phyloP scores from a whole-genome alignment of 1,140 invertebrate genomes.

The Lysiphlebus fabarum region DNA sequence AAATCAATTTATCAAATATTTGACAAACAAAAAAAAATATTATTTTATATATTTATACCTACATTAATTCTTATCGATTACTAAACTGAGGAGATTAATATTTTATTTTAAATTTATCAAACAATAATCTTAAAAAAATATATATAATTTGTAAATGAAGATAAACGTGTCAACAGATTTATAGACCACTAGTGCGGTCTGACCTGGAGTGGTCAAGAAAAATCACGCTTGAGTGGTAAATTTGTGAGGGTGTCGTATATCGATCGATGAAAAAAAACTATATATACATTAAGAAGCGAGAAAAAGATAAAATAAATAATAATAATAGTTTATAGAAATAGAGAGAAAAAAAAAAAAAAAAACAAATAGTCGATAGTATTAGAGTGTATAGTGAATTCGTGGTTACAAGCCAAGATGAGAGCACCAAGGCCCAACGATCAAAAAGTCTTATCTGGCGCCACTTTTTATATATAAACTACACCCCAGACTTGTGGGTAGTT shows the following conservation, averaged over 20 bases:
- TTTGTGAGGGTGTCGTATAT: not conserved
- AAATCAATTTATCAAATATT: constrained; percentile 49
- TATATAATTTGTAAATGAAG: constrained; percentile 22
- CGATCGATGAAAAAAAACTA: constrained; percentile 5
- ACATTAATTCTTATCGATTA: not conserved
- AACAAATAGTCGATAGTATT: constrained; percentile 22
- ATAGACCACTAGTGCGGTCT: constrained; percentile 27
- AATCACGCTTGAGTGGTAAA: not conserved
- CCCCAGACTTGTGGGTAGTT: constrained; percentile 7
- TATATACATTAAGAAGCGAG: not conserved
- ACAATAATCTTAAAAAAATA: too few relatives aligned
- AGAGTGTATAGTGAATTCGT: constrained; percentile 26
- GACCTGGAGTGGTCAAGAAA: constrained; percentile 22
- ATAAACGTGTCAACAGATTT: constrained; percentile 45
- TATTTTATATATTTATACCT: constrained; percentile 25
- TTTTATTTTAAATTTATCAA: not conserved
- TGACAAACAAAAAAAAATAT: constrained; percentile 23
- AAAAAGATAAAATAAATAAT: not conserved
- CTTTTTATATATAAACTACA: constrained; percentile 47
- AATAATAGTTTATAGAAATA: constrained; percentile 7
- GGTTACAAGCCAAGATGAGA: constrained; percentile 37
- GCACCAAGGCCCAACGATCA: constrained; percentile 47
- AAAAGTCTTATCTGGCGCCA: constrained; percentile 54
- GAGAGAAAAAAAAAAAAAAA: not conserved
- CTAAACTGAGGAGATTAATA: not conserved